These are phyloP conservation scores for Hepsetus odoe DNA, from an alignment of 2,113 vertebrate species.

Conservation along the genomic window DNA sequence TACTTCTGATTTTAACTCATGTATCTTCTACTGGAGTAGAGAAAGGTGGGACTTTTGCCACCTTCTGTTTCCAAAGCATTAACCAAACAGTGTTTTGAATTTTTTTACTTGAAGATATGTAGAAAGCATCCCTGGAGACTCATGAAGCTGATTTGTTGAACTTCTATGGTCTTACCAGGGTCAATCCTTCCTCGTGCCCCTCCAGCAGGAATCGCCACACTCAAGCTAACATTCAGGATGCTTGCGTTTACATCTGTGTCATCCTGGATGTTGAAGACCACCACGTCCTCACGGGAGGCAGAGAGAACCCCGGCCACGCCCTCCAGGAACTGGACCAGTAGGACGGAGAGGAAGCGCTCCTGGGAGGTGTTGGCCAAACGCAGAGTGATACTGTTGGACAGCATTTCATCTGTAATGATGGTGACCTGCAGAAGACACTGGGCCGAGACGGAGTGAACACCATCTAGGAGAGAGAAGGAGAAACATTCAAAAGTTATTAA, in stretches of 20 bases:
- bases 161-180: neutral
- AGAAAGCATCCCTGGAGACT: too few relatives aligned
- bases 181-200: constrained; percentile 44
- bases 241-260: constrained; percentile 87
- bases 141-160: neutral
- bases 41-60: too few relatives aligned
- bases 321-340: constrained; percentile 88
- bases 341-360: constrained; percentile 89
- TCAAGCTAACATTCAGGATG: constrained; percentile 95
- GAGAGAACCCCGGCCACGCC: constrained; percentile 88
- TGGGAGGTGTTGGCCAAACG: constrained; percentile 92
- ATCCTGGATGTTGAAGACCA: constrained; percentile 93
- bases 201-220: constrained; percentile 75
- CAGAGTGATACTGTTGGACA: constrained; percentile 95
- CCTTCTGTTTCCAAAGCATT: too few relatives aligned
- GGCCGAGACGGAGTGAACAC: constrained; percentile 85
- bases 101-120: too few relatives aligned
- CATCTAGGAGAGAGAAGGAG: constrained; percentile 74
- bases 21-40: too few relatives aligned
- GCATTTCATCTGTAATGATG: constrained; percentile 95
- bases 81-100: too few relatives aligned
- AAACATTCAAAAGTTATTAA: neutral
- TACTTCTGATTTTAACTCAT: too few relatives aligned
- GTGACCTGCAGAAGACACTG: constrained; percentile 92
- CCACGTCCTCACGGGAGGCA: constrained; percentile 81